Conservation (phyloP, 1,140 invertebrate genomes). For the Drosophila melanica region DNA sequence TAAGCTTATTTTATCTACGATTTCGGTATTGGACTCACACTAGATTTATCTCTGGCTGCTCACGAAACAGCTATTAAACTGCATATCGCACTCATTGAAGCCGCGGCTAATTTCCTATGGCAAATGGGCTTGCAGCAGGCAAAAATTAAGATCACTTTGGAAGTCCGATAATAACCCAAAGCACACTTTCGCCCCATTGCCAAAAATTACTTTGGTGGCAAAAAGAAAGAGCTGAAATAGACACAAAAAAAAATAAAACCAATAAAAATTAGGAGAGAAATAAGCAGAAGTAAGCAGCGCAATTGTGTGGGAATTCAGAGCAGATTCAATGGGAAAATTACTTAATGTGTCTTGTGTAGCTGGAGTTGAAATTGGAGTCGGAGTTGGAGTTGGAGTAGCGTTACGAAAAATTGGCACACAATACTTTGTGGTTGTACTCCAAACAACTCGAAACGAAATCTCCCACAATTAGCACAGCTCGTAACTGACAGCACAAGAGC, state of each 20-base stretch:
- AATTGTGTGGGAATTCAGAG: conserved; percentile 78
- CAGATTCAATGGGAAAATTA: conserved; percentile 76
- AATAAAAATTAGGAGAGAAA: conserved; percentile 58
- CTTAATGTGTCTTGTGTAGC: conserved; percentile 59
- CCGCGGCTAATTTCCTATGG: conserved; percentile 45
- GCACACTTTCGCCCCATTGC: conserved; percentile 65
- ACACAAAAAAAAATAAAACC: conserved; percentile 38
- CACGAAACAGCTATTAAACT: conserved; percentile 53
- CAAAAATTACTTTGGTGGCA: conserved; percentile 24
- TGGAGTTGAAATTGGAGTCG: conserved; percentile 1
- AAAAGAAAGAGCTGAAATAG: neutral
- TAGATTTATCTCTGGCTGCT: conserved; percentile 55
- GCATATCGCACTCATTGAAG: conserved; percentile 39
- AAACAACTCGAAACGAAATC: conserved; percentile 26
- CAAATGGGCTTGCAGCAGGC: conserved; percentile 55
- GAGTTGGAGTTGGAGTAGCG: conserved; percentile 1
- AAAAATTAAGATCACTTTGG: conserved; percentile 54
- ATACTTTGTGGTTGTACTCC: conserved; percentile 34
- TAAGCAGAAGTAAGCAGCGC: conserved; percentile 44
- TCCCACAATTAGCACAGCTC: conserved; percentile 68
- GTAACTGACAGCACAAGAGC: conserved; percentile 9
- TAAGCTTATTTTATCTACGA: neutral
- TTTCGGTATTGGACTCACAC: neutral
- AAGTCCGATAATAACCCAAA: conserved; percentile 29
- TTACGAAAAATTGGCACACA: conserved; percentile 55